Base-by-base conservation (phyloP, 2,797 vertebrate species). In the Myotis planiceps region DNA sequence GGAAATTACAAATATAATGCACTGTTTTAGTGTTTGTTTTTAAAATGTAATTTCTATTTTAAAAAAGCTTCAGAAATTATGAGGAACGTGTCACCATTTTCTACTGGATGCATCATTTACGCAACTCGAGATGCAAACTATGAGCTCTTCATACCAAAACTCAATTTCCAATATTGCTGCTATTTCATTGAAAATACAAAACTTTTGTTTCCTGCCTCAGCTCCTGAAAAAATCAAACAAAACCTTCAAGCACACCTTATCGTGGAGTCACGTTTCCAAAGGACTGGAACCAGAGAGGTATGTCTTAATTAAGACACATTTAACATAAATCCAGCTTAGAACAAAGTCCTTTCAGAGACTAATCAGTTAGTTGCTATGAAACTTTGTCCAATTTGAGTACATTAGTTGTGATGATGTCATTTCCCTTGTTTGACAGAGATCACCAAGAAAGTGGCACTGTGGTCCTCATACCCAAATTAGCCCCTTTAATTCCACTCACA, bases 241-340 rank as follows among this genome's bases (percentile, higher is more conserved):
- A 85, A 49, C 27, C 45, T 84, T 49, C 34, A 29, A 60, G 13
- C 9, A 75, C 16, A 15, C 74, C 85, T 66, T 75, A 47, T 51
- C 37, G 32, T 3, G 87, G 51, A 84, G 65, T 76, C 95, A 69
- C 45, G 69, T 79, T 95, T 94, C 1, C 0, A 86, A 92, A 95
- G 79, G 6, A 76, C 34, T 87, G 45, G 74, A 96, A 76, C 88
- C 8, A 32, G 74, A 83, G 78, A 98, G 85, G 82, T 94, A 0
- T 45, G 72, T 90, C 84, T 89, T 84, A 94, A 87, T 86, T 85
- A 88, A 92, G 53, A 60, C 19, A 8, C 49, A 47, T 29, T 32
- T 66, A 96, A 45, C 21, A 19, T 92, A 97, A 96, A 94, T 69
- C 91, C 92, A 96, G 87, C 63, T 89, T 81, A 21, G 51, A 97